Base-by-base conservation (phyloP, 2,113 vertebrate genomes). In the Epinephelus fuscoguttatus region DNA sequence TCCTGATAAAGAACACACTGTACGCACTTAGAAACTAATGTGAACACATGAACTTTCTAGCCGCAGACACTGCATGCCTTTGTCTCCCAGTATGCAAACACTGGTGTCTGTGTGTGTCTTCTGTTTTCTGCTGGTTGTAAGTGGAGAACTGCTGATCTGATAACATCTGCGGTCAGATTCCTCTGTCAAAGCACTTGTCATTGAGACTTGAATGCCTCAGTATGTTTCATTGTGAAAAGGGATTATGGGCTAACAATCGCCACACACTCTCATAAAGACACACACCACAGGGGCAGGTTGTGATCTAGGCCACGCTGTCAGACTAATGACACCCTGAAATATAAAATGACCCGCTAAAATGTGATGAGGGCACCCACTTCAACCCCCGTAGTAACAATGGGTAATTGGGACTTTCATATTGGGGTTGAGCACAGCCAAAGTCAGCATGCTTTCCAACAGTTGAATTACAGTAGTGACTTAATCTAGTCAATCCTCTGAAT, bases 141-240 rank as follows among this genome's bases (percentile, higher is more conserved):
- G 70, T 25, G 79, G 61, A 78, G 80, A 92, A 85, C 49, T 86
- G 88, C 88, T 93, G 90, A 90, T 90, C n/a, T 76, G 90, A 92
- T 82, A 55, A 71, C 82, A 84, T 90, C 89, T 84, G 79, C 9
- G 63, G 49, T 80, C 62, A 42, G 88, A 92, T 94, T 94, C 91
- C 91, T 90, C 84, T 88, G 88, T 91, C 74, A 62, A 79, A 80
- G 81, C 88, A 13, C 87, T 63, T 53, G 81, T 84, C 87, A 88
- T 89, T 85, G 82, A 91, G 85, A 87, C 83, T 49, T 8, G 63
- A 90, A 87, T 74, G 71, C 73, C 74, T 42, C 84, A 80, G 61
- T 76, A 50, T 50, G 61, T 52, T 80, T 91, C 88, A 91, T 91
- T 90, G 92, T 91, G 76, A 66, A 70, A 66, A 85, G 84, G 92